phyloP scores from a whole-genome alignment of 2,888 invertebrate species.

The Cephonodes hylas region DNA sequence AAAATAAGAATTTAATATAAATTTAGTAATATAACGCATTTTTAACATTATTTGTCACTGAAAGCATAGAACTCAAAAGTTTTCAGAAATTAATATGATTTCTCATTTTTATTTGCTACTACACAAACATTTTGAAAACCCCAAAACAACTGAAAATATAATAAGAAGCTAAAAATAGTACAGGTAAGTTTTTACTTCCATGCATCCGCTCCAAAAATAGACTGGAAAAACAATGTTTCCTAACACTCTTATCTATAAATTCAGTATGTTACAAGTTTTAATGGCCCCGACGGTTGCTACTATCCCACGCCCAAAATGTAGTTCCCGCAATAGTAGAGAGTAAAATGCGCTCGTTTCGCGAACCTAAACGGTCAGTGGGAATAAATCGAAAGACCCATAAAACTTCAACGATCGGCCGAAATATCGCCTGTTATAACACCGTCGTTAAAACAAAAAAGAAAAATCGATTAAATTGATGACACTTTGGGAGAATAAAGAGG shows the following conservation, averaged over 20 bases:
- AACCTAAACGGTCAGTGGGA: constrained; percentile 20
- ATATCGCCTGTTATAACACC: constrained; percentile 54
- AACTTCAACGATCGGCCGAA: constrained; percentile 49
- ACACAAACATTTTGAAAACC: no score
- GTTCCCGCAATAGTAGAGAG: constrained; percentile 20
- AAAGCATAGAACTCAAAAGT: no score
- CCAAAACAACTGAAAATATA: no score
- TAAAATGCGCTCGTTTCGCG: constrained; percentile 32
- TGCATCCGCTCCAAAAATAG: neutral
- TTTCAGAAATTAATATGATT: no score
- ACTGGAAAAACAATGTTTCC: neutral
- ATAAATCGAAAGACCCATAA: constrained; percentile 48
- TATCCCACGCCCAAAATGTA: constrained; percentile 7
- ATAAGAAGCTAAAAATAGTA: neutral
- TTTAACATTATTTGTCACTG: no score
- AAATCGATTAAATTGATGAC: constrained; percentile 17
- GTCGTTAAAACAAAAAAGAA: constrained; percentile 53
- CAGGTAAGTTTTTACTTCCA: neutral
- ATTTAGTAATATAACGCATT: neutral
- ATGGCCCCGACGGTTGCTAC: neutral
- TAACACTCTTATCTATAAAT: neutral
- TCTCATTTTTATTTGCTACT: no score
- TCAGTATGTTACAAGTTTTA: constrained; percentile 1
- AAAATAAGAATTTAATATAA: no score
- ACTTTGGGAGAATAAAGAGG: neutral